phyloP scores from a whole-genome alignment of 64 coral and sea anemone species.

The Platygyra sinensis region DNA sequence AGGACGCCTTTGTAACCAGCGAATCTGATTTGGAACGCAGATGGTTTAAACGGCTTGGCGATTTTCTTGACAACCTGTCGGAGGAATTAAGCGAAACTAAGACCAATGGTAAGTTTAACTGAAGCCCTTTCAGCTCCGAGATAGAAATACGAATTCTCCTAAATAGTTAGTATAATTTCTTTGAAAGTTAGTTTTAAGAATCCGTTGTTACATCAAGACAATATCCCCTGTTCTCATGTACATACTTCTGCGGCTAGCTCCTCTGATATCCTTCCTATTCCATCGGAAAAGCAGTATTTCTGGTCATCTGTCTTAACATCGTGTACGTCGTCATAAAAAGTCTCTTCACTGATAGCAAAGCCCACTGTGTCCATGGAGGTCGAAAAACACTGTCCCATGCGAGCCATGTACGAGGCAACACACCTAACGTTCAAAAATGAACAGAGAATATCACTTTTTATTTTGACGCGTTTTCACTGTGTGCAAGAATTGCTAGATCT shows the following conservation, averaged over 20 bases:
- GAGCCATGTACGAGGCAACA: conserved; percentile 86
- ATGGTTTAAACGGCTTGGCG: conserved; percentile 74
- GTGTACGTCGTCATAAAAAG: conserved; percentile 13
- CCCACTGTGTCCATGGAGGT: conserved; percentile 87
- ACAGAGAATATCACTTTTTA: neutral
- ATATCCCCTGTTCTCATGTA: too few species aligned
- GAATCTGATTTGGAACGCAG: conserved; percentile 97
- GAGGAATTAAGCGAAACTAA: too few species aligned
- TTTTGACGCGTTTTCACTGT: too few species aligned
- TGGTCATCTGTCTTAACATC: conserved; percentile 67
- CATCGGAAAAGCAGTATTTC: conserved; percentile 88
- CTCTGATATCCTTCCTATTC: conserved; percentile 85
- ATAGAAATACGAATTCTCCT: too few species aligned
- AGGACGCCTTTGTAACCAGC: conserved; percentile 97
- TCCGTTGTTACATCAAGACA: too few species aligned
- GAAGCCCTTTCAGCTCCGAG: too few species aligned
- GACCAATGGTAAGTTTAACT: too few species aligned
- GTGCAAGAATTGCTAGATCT: too few species aligned
- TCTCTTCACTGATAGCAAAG: conserved; percentile 67
- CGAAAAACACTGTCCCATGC: conserved; percentile 99
- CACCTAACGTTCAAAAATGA: conserved; percentile 49
- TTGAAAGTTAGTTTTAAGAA: too few species aligned
- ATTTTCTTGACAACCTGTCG: conserved; percentile 72
- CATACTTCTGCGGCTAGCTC: conserved; percentile 67
- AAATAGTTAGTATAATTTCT: too few species aligned